A percentile compares a stretch with the other conserved stretches of the same genome.
Conservation (phyloP, 2,888 invertebrate species). For the Troides helena region DNA sequence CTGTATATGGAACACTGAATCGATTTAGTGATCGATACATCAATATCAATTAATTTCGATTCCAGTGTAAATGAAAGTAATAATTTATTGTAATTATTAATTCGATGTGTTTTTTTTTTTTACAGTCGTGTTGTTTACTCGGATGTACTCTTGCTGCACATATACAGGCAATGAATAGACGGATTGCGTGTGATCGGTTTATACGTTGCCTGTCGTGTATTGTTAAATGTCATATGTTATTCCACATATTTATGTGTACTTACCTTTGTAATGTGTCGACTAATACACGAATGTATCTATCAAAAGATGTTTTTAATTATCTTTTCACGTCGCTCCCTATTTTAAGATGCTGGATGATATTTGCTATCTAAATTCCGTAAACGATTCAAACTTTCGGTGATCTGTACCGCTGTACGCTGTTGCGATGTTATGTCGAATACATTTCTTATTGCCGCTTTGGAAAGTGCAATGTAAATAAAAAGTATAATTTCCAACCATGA, state of each 20-base stretch:
- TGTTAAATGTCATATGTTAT: constrained; percentile 19
- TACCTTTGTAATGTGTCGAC: constrained; percentile 12
- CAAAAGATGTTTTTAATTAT: constrained; percentile 11
- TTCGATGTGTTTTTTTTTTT: not conserved
- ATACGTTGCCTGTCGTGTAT: not conserved
- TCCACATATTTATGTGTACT: constrained; percentile 14
- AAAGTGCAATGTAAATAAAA: too few species aligned
- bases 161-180: not conserved
- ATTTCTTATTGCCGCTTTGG: too few species aligned
- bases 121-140: not conserved
- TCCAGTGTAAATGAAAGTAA: not conserved
- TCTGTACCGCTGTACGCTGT: too few species aligned
- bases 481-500: too few species aligned
- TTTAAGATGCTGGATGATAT: not conserved
- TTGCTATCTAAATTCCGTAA: too few species aligned
- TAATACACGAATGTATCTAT: constrained; percentile 18
- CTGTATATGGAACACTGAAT: too few species aligned
- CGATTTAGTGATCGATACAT: too few species aligned
- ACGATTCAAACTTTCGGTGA: too few species aligned
- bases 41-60: too few species aligned
- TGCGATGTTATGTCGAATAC: too few species aligned
- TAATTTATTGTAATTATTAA: not conserved
- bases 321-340: not conserved
- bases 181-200: not conserved
- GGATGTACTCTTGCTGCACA: constrained; percentile 6